These are phyloP conservation scores for Morinoia aosen DNA, from an alignment of 2,888 invertebrate species.

Conservation along the genomic window DNA sequence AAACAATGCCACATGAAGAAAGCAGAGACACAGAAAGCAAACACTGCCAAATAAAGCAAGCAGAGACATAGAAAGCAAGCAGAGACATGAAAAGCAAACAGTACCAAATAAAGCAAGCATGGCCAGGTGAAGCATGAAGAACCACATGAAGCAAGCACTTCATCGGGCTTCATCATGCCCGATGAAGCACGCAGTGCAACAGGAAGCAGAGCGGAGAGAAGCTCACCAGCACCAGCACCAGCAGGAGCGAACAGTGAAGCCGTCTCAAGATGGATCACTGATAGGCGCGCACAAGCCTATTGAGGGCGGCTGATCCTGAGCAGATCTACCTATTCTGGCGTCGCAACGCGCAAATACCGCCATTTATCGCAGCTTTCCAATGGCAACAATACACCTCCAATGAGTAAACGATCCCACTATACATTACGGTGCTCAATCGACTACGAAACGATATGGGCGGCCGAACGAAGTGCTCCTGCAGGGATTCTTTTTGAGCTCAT, in stretches of 20 bases:
- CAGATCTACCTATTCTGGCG: constrained; percentile 36
- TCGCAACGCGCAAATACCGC: constrained; percentile 4
- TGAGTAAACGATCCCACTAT: constrained; percentile 8
- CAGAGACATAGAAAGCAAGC: too few species aligned
- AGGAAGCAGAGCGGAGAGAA: neutral
- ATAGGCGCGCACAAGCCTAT: constrained; percentile 8
- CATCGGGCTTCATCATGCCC: too few species aligned
- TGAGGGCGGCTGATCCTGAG: constrained; percentile 22
- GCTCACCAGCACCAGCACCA: neutral
- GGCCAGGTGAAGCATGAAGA: too few species aligned
- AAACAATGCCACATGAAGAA: too few species aligned
- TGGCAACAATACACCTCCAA: neutral
- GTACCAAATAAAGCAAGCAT: too few species aligned
- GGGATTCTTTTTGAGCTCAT: neutral
- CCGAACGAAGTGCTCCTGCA: neutral
- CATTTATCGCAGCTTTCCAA: constrained; percentile 18
- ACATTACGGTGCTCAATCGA: constrained; percentile 13
- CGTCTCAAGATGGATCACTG: constrained; percentile 37
- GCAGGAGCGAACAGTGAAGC: neutral
- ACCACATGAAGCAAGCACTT: neutral
- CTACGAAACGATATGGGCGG: neutral
- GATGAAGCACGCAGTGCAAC: neutral
- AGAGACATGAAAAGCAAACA: too few species aligned
- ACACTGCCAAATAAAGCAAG: too few species aligned
- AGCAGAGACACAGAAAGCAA: too few species aligned